Evolutionary conservation across 2,113 vertebrate genomes (phyloP), one percentile per base, ranked within the genome.

Genomic region (Empidonax traillii): DNA sequence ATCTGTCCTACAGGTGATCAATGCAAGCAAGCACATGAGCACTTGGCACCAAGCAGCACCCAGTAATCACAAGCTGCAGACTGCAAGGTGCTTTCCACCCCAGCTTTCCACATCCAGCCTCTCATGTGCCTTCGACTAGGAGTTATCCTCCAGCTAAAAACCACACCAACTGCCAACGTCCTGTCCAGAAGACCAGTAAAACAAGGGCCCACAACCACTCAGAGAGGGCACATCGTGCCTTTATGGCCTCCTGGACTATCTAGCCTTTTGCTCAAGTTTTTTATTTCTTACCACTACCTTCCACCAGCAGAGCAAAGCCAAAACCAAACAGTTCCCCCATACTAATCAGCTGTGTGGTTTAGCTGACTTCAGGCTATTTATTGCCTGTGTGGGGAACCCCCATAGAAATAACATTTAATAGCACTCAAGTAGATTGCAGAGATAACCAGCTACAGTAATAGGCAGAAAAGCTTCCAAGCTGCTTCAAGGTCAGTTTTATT

Each of bases 301-400:
- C 69, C 47, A 63, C 33, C 68, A 47, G n/a, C 0, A 69, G 15
- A 85, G 35, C 28, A 80, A 94, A 78, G 30, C 61, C 86, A 85
- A 96, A 93, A 41, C 55, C 83, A 59, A 67, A 43, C 0, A 59
- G 76, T 53, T 86, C 80, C 89, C 87, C 80, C 80, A 12, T 44
- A 39, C 56, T 63, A 59, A 89, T 78, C 91, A 87, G 76, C 84
- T 78, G 23, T 8, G 31, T 41, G 52, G 65, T 68, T 95, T 41
- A 85, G 81, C 89, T 95, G 59, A 96, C 91, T 90, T 80, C 80
- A 87, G 91, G 84, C 80, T 92, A 84, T 81, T 95, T 94, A 90
- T 49, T 14, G 2, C 59, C 43, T 2, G 17, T 22, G 52, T 49
- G 93, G 93, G 89, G 77, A 96, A 89, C 46, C 94, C 93, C 93